Conservation (phyloP, 2,888 invertebrate species). For the Phalera bucephala region DNA sequence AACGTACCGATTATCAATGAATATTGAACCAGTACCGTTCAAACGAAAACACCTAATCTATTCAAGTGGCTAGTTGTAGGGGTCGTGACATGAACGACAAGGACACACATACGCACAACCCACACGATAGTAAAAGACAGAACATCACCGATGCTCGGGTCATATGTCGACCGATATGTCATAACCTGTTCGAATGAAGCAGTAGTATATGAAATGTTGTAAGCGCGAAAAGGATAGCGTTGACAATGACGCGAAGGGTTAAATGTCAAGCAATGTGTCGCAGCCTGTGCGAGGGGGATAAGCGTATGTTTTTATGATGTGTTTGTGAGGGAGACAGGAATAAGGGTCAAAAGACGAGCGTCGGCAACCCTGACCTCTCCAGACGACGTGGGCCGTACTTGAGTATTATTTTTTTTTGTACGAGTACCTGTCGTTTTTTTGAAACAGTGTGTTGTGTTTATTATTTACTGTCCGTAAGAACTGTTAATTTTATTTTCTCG, state of each 20-base stretch:
- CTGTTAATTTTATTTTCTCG: too few species aligned
- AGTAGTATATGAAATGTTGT: constrained; percentile 38
- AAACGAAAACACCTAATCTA: constrained; percentile 82
- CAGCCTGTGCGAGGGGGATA: constrained; percentile 67
- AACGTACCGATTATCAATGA: constrained; percentile 76
- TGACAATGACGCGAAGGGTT: constrained; percentile 78
- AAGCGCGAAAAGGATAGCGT: constrained; percentile 58
- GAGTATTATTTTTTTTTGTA: constrained; percentile 24
- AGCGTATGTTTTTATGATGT: constrained; percentile 36
- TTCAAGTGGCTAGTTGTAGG: constrained; percentile 77
- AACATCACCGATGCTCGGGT: constrained; percentile 63
- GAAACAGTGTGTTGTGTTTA: constrained; percentile 13
- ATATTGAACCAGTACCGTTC: constrained; percentile 71
- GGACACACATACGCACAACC: constrained; percentile 52
- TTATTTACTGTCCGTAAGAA: too few species aligned
- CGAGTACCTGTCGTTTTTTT: constrained; percentile 27
- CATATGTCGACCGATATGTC: constrained; percentile 81
- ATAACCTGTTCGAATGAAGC: constrained; percentile 76
- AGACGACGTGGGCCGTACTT: constrained; percentile 68
- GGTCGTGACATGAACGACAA: constrained; percentile 72
- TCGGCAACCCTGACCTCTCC: constrained; percentile 79
- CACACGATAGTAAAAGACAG: constrained; percentile 57
- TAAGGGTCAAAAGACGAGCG: constrained; percentile 80
- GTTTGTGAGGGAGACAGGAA: constrained; percentile 49
- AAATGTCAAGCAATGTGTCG: constrained; percentile 79